Conservation (phyloP, 1,140 invertebrate genomes). For the Drosophila lini region DNA sequence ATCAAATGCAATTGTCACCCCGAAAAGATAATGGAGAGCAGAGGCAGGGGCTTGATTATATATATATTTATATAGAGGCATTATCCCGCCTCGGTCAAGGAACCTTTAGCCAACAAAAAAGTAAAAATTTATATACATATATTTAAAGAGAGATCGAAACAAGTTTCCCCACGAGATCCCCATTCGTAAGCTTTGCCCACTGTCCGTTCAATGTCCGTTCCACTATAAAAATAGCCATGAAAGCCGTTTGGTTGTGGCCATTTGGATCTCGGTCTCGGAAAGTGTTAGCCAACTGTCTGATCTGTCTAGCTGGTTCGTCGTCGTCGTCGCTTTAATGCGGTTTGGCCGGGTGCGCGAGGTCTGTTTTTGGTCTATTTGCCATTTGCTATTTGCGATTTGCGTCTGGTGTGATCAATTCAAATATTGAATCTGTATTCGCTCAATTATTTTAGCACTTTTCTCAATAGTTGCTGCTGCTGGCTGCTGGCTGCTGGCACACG, state of each 20-base stretch:
- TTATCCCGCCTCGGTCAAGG: constrained; percentile 55
- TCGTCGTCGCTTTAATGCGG: constrained; percentile 13
- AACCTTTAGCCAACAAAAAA: constrained; percentile 27
- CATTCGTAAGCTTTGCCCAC: constrained; percentile 21
- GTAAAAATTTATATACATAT: not conserved
- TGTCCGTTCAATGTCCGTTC: constrained; percentile 71
- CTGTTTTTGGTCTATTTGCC: constrained; percentile 11
- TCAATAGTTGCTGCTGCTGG: constrained; percentile 29
- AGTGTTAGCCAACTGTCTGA: constrained; percentile 49
- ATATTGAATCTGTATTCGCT: constrained; percentile 54
- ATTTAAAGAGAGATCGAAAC: constrained; percentile 30
- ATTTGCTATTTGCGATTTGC: constrained; percentile 19
- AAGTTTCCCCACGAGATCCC: constrained; percentile 46
- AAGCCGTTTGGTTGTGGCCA: constrained; percentile 52
- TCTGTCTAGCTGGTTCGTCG: constrained; percentile 18
- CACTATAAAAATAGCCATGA: constrained; percentile 69
- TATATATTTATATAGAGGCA: not conserved
- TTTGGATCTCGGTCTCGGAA: constrained; percentile 29
- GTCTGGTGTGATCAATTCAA: constrained; percentile 53
- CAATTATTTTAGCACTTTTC: constrained; percentile 54
- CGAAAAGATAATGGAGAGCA: constrained; percentile 6
- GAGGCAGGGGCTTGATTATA: constrained; percentile 13
- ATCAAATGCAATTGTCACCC: constrained; percentile 68
- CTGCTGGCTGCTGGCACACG: constrained; percentile 5
- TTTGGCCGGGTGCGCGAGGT: constrained; percentile 37